phyloP scores from a whole-genome alignment of 2,113 vertebrate genomes.

The Sander lucioperca region DNA sequence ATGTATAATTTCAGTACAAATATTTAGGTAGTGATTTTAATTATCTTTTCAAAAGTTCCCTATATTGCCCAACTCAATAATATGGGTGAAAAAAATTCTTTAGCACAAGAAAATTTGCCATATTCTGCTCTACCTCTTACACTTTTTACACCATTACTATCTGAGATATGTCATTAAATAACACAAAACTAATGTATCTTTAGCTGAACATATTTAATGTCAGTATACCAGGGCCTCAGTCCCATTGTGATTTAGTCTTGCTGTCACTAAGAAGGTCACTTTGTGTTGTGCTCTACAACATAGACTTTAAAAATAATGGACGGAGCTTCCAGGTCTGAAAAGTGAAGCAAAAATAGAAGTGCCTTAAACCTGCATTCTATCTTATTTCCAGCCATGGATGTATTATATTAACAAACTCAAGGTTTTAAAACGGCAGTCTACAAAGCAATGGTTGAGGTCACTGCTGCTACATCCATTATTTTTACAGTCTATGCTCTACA shows the following conservation, averaged over 20 bases:
- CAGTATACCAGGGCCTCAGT: neutral
- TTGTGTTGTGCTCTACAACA: slow-evolving; percentile 74
- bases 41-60: neutral
- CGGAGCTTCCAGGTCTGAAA: no score
- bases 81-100: neutral
- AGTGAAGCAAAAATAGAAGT: no score
- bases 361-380: no score
- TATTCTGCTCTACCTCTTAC: slow-evolving; percentile 64
- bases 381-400: no score
- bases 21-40: neutral
- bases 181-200: slow-evolving; percentile 5
- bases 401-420: no score
- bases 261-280: slow-evolving; percentile 58
- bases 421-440: no score
- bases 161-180: slow-evolving; percentile 9
- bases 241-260: neutral
- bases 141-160: neutral
- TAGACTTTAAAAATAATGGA: no score
- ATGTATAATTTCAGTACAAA: neutral
- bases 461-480: no score
- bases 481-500: slow-evolving; percentile 61
- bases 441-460: no score
- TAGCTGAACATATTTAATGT: neutral
- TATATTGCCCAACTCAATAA: neutral
- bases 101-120: neutral